A percentile compares a stretch with the other conserved stretches of the same genome.
These are phyloP conservation scores for Parasteatoda tepidariorum DNA, from an alignment of 1,140 invertebrate genomes.

Conservation along the genomic window DNA sequence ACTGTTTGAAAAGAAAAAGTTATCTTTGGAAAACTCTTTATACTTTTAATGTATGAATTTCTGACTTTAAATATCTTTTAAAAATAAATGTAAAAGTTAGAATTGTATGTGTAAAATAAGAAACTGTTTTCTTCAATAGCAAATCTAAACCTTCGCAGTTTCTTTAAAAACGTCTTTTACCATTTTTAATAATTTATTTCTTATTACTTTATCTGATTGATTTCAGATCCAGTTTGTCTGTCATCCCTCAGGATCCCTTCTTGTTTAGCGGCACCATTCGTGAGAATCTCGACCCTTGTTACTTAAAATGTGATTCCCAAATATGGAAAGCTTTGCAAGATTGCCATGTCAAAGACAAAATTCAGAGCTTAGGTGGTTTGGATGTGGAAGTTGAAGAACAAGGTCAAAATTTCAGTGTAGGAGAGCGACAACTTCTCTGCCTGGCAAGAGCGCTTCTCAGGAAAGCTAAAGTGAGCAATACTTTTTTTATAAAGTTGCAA, in stretches of 20 bases:
- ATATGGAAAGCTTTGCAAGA: constrained; percentile 82
- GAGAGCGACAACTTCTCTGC: constrained; percentile 89
- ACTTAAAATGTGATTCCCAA: constrained; percentile 77
- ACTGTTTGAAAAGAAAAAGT: no score
- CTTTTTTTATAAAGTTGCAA: no score
- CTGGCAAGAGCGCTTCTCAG: constrained; percentile 86
- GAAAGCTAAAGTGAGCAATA: constrained; percentile 78
- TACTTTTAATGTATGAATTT: no score
- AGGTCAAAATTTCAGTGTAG: constrained; percentile 80
- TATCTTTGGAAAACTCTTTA: no score
- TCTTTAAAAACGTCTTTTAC: no score
- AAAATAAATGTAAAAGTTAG: no score
- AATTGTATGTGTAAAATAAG: no score
- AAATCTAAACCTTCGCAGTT: no score
- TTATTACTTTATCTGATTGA: no score
- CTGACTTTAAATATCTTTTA: no score
- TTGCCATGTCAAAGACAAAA: constrained; percentile 55
- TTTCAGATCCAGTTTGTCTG: constrained; percentile 77
- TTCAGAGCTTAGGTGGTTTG: constrained; percentile 74
- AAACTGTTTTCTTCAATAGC: no score
- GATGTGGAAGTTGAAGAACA: constrained; percentile 74
- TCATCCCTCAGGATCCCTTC: constrained; percentile 96
- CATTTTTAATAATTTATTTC: no score
- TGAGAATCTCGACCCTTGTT: constrained; percentile 89
- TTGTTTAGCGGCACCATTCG: constrained; percentile 87